Percentiles rank a stretch among this genome's conserved stretches.
These are phyloP conservation scores for Saturnia pavonia DNA, from an alignment of 2,888 invertebrate species.

Conservation along the genomic window DNA sequence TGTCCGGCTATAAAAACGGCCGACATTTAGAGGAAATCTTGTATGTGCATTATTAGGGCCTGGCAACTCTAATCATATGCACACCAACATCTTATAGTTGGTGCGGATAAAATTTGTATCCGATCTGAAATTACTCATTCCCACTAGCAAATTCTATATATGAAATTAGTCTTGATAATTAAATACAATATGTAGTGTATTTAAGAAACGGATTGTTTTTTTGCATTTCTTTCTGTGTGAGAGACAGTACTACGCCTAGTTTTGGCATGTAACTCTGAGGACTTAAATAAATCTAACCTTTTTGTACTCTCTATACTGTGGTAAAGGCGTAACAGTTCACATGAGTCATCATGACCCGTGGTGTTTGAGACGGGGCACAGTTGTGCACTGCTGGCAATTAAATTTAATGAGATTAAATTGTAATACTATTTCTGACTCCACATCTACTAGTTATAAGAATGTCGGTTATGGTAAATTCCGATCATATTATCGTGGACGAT, in stretches of 20 bases:
- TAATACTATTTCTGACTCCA: slow-evolving; percentile 67
- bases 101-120: background rate
- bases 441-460: slow-evolving; percentile 45
- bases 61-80: too few relatives aligned
- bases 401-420: slow-evolving; percentile 73
- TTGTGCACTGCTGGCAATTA: slow-evolving; percentile 73
- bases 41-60: too few relatives aligned
- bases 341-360: slow-evolving; percentile 63
- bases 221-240: background rate
- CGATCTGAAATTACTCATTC: background rate
- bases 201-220: background rate
- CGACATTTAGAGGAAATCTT: too few relatives aligned
- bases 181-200: background rate
- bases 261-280: background rate
- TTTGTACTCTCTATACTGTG: slow-evolving; percentile 5
- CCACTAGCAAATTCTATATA: too few relatives aligned
- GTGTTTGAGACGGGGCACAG: slow-evolving; percentile 62
- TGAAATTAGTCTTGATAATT: background rate
- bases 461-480: background rate
- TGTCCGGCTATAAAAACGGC: too few relatives aligned
- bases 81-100: too few relatives aligned
- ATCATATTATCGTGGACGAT: background rate
- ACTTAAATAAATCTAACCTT: background rate
- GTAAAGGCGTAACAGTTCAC: slow-evolving; percentile 16
- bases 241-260: background rate